A percentile compares a stretch with the other conserved stretches of the same genome.
These are phyloP conservation scores for Lutjanus campechanus DNA, from an alignment of 2,797 vertebrate genomes.

Conservation along the genomic window DNA sequence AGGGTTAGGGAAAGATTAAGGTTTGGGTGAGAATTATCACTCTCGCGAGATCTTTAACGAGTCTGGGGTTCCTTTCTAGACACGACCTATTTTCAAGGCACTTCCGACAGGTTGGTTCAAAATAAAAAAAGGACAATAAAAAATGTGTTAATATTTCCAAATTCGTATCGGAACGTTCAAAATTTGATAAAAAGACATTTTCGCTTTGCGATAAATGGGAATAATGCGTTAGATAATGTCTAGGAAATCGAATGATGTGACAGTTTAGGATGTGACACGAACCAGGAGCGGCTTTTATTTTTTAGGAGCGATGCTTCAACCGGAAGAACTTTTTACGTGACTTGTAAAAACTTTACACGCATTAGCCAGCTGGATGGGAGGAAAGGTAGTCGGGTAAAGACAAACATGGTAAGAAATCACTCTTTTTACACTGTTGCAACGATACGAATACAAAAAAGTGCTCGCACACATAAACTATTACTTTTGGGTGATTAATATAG, in stretches of 20 bases:
- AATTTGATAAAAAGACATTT: no score
- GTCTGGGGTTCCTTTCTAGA: no score
- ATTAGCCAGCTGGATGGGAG: slow-evolving; percentile 85
- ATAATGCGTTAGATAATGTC: accelerated
- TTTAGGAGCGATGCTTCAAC: slow-evolving; percentile 27
- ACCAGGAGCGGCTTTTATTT: slow-evolving; percentile 36
- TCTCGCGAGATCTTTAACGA: no score
- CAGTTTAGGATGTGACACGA: accelerated
- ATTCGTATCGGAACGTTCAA: accelerated
- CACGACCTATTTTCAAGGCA: neutral
- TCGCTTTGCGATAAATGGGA: accelerated
- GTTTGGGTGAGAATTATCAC: no score
- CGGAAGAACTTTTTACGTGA: slow-evolving; percentile 47
- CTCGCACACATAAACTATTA: neutral
- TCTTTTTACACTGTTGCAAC: slow-evolving; percentile 5
- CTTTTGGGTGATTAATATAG: accelerated
- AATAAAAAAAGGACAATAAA: slow-evolving; percentile 34
- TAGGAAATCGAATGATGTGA: accelerated
- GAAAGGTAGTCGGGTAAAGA: slow-evolving; percentile 84
- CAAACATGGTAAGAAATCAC: slow-evolving; percentile 87
- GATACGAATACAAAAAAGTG: neutral
- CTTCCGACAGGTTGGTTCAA: slow-evolving; percentile 46
- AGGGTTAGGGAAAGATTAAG: no score
- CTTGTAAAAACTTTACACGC: slow-evolving; percentile 49
- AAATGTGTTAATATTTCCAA: neutral